Evolutionary conservation across 1,140 invertebrate genomes (phyloP).

Genomic region (Saccostrea cuccullata): DNA sequence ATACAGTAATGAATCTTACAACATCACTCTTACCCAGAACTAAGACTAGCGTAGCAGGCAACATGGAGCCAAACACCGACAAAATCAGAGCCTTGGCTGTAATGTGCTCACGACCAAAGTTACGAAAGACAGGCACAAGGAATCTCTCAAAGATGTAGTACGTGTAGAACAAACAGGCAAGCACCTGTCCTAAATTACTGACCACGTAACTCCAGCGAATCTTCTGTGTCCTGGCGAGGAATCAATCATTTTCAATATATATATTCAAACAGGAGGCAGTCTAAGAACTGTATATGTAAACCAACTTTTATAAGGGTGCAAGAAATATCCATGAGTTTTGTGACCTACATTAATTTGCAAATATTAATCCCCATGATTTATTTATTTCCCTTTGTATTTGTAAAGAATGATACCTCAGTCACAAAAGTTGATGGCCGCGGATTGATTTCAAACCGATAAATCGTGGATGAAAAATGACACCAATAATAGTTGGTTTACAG

Average conservation of each 20-base stretch:
- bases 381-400: too few species aligned
- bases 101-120: slow-evolving; percentile 85
- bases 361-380: too few species aligned
- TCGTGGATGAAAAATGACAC: too few species aligned
- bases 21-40: slow-evolving; percentile 81
- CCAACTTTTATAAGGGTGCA: too few species aligned
- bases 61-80: slow-evolving; percentile 85
- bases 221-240: slow-evolving; percentile 81
- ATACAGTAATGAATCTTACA: not conserved
- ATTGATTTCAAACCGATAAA: too few species aligned
- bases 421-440: too few species aligned
- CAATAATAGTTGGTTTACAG: too few species aligned
- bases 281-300: too few species aligned
- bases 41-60: slow-evolving; percentile 87
- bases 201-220: slow-evolving; percentile 88
- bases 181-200: slow-evolving; percentile 86
- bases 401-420: too few species aligned
- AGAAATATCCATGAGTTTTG: too few species aligned
- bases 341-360: too few species aligned
- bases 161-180: slow-evolving; percentile 87
- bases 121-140: slow-evolving; percentile 84
- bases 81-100: slow-evolving; percentile 82
- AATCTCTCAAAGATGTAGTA: slow-evolving; percentile 89
- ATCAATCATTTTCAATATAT: not conserved
- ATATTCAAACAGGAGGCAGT: too few species aligned